Evolutionary conservation across 2,888 invertebrate genomes (phyloP).

Genomic region (Pegoplata infirma): DNA sequence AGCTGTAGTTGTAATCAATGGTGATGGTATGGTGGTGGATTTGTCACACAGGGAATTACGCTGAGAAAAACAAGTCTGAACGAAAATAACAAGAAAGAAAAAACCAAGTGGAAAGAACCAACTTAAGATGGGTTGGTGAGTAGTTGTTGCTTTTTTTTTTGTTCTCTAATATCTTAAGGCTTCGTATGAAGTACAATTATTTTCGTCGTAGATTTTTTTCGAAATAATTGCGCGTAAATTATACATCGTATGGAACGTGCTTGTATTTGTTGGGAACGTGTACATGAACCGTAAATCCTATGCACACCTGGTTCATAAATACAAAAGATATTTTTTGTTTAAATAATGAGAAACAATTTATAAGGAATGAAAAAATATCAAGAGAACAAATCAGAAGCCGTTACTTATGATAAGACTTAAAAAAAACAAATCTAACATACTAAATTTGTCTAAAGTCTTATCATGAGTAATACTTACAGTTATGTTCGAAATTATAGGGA

Average conservation of each 20-base stretch:
- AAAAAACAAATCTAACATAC: too few species aligned
- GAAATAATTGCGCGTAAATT: conserved; percentile 52
- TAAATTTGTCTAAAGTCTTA: too few species aligned
- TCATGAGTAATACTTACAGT: too few species aligned
- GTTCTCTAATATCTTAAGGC: conserved; percentile 32
- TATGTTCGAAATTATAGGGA: too few species aligned
- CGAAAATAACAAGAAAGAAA: conserved; percentile 39
- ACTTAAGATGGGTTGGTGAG: background rate
- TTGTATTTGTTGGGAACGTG: conserved; percentile 39
- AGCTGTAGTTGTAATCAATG: conserved; percentile 29
- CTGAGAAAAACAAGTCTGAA: conserved; percentile 30
- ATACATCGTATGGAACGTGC: conserved; percentile 51
- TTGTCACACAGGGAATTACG: conserved; percentile 32
- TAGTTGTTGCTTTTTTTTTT: conserved; percentile 28
- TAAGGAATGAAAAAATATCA: conserved; percentile 6
- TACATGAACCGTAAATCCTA: conserved; percentile 58
- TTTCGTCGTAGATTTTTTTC: conserved; percentile 19
- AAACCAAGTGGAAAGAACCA: conserved; percentile 13
- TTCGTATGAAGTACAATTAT: background rate
- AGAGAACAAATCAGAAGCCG: background rate
- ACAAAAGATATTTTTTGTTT: conserved; percentile 19
- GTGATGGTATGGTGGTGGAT: conserved; percentile 61
- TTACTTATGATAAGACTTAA: too few species aligned
- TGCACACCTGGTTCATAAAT: conserved; percentile 53
- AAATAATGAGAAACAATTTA: conserved; percentile 24